phyloP scores from a whole-genome alignment of 1,140 invertebrate genomes.

The Drosophila ohnishii region DNA sequence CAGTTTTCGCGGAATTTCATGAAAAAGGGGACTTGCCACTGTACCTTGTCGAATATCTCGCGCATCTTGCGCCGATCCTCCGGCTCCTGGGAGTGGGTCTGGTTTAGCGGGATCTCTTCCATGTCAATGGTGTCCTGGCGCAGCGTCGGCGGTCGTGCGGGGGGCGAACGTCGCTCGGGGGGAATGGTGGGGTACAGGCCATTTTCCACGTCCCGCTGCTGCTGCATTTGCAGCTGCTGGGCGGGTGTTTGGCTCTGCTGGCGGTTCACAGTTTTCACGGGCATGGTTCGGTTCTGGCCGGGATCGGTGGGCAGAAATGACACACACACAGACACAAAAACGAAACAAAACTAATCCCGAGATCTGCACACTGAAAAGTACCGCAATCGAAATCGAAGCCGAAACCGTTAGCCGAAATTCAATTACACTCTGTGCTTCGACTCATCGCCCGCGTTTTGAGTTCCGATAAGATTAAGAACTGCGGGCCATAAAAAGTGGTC shows the following conservation, averaged over 20 bases:
- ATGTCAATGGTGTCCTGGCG: constrained; percentile 79
- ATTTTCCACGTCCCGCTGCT: constrained; percentile 73
- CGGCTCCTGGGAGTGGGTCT: constrained; percentile 53
- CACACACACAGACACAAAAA: no score
- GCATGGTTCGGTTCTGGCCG: constrained; percentile 41
- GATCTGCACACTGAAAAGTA: not conserved
- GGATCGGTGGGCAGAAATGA: not conserved
- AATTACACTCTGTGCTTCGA: constrained; percentile 48
- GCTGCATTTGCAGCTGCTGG: constrained; percentile 67
- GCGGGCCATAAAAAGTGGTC: constrained; percentile 43
- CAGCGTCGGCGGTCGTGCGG: constrained; percentile 58
- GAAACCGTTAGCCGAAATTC: constrained; percentile 35
- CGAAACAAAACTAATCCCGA: constrained; percentile 1
- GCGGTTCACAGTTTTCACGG: constrained; percentile 59
- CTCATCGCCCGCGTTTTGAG: constrained; percentile 56
- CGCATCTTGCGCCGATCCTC: constrained; percentile 70
- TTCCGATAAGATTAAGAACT: constrained; percentile 64
- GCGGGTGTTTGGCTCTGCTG: constrained; percentile 72
- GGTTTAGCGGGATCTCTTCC: constrained; percentile 78
- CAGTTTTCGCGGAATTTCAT: constrained; percentile 4
- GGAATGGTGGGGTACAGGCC: constrained; percentile 75
- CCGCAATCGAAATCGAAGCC: constrained; percentile 9
- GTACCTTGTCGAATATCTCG: constrained; percentile 75
- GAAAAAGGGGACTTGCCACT: not conserved
- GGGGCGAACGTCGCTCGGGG: constrained; percentile 56